Base-by-base conservation (phyloP, 2,888 invertebrate species). In the Drosophila heteroneura region DNA sequence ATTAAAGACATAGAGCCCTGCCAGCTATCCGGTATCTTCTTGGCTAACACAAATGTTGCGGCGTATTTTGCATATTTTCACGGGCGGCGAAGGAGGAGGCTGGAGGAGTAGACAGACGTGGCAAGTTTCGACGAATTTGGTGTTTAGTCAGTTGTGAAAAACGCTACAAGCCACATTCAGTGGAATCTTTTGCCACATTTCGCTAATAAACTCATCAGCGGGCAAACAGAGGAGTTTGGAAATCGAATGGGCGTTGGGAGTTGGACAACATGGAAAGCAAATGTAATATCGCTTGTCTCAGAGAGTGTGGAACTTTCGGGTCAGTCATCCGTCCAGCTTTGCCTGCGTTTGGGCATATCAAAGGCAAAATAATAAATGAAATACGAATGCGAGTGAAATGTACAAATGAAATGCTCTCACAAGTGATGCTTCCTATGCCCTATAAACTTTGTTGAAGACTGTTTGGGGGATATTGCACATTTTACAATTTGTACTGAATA, bases 171-270 rank as follows among this genome's bases (percentile, higher is more conserved):
- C 53, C 67, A 49, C 73, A 67, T 66, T 56, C 51, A 56, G 44
- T 41, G n/a, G 32, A 44, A 57, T 32, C 35, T 41, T 32, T 67
- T 54, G 60, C 60, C 30, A 47, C 64, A 74, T 49, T 53, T 76
- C 58, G 68, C 76, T 76, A 76, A 76, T 76, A 76, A 65, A 76
- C 76, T 76, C 76, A 76, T 76, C 76, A 71, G 33, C 35, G 10
- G 47, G 41, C 44, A 35, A 35, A 14, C 19, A 12, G 32, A 32
- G 14, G 22, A 9, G 4, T 2, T 4, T 26, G 35, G 26, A 16
- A 10, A 10, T 16, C 10, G 10, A 61, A 19, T 22, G 28, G 37
- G 30, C 6, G 14, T 9, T 32, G 14, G 7, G 28, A n/a, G 5
- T 4, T 22, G 1, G 2, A 12, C 26, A 0, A 22, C 44, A 4